Percentiles rank a stretch among this genome's conserved stretches.
These are phyloP conservation scores for Dasysyrphus albostriatus DNA, from an alignment of 2,888 invertebrate species.

Conservation along the genomic window DNA sequence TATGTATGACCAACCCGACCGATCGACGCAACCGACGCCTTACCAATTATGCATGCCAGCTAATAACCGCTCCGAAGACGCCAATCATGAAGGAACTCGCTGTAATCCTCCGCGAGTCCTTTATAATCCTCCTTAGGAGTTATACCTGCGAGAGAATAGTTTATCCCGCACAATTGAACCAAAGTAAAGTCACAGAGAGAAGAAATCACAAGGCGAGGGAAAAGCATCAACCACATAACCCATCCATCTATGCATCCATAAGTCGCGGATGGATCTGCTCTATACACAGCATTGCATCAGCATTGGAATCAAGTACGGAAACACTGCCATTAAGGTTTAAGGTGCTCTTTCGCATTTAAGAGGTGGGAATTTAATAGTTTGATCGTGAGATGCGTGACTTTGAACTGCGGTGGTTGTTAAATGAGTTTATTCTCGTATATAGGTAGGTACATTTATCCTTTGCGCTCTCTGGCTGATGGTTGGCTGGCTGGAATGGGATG, in stretches of 20 bases:
- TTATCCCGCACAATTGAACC: conserved; percentile 50
- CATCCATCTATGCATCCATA: conserved; percentile 75
- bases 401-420: conserved; percentile 76
- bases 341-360: conserved; percentile 64
- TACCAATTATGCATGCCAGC: conserved; percentile 72
- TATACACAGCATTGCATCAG: conserved; percentile 5
- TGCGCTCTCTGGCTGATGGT: not conserved
- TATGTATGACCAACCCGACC: not conserved
- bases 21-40: conserved; percentile 22
- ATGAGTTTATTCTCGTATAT: conserved; percentile 47
- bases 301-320: conserved; percentile 40
- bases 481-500: conserved; percentile 23
- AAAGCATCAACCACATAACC: conserved; percentile 49
- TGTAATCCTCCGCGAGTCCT: conserved; percentile 64
- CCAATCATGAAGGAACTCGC: conserved; percentile 74
- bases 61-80: conserved; percentile 72
- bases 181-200: not conserved
- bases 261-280: conserved; percentile 57
- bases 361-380: conserved; percentile 78
- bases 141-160: conserved; percentile 45
- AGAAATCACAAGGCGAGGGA: not conserved
- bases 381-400: conserved; percentile 79
- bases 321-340: conserved; percentile 70
- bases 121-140: conserved; percentile 46
- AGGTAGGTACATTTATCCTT: conserved; percentile 25